phyloP scores from a whole-genome alignment of 1,140 invertebrate species.

The Bombus sibiricus region DNA sequence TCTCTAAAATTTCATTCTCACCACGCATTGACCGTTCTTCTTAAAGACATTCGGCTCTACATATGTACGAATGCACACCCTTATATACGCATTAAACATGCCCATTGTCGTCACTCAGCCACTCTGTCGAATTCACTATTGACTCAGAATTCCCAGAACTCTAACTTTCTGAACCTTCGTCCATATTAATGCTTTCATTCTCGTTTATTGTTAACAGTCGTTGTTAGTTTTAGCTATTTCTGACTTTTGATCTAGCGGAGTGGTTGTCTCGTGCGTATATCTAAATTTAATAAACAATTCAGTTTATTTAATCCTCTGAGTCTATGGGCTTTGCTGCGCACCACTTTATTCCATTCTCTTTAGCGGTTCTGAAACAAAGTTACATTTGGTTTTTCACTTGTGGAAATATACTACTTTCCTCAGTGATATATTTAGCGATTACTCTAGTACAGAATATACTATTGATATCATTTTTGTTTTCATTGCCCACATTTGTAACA shows the following conservation, averaged over 20 bases:
- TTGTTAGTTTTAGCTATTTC: background rate
- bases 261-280: background rate
- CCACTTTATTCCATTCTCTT: background rate
- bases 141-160: no score
- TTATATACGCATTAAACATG: background rate
- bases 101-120: background rate
- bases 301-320: background rate
- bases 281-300: background rate
- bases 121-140: no score
- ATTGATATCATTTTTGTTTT: no score
- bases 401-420: no score
- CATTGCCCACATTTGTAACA: no score
- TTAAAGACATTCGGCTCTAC: background rate
- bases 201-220: background rate
- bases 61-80: background rate
- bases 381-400: background rate
- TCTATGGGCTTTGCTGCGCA: no score
- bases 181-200: background rate
- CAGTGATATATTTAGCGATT: no score
- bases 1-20: conserved; percentile 8
- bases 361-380: background rate
- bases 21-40: background rate
- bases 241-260: no score
- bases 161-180: background rate
- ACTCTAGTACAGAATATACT: no score